These are phyloP conservation scores for Onychomys leucogaster DNA, from an alignment of 2,797 vertebrate genomes.

Conservation along the genomic window DNA sequence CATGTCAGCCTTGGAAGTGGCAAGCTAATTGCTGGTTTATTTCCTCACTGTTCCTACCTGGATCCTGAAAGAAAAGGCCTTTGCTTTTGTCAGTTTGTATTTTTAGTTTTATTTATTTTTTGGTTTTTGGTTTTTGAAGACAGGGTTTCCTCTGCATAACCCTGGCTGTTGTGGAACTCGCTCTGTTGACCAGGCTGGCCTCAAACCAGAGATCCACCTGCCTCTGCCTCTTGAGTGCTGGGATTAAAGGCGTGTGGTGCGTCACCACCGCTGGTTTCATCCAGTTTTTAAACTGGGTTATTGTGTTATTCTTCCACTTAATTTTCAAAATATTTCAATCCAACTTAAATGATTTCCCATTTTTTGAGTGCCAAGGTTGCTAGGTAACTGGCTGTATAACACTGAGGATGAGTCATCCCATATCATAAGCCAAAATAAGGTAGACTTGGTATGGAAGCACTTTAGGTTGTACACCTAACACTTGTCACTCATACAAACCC, in stretches of 20 bases:
- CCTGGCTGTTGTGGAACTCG: background rate
- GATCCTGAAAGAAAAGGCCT: constrained; percentile 41
- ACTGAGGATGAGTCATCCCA: constrained; percentile 30
- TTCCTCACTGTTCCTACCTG: constrained; percentile 27
- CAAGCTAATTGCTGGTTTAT: constrained; percentile 48
- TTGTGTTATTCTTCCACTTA: constrained; percentile 54
- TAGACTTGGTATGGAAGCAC: constrained; percentile 20
- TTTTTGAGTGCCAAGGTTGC: constrained; percentile 74
- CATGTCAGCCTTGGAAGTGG: constrained; percentile 57
- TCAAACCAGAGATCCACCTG: background rate
- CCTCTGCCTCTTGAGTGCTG: background rate
- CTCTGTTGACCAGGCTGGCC: background rate
- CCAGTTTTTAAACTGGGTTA: constrained; percentile 66
- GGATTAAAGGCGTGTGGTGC: background rate
- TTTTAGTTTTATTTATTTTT: background rate
- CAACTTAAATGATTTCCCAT: constrained; percentile 52
- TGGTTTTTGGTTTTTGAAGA: background rate
- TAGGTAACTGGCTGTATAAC: constrained; percentile 45
- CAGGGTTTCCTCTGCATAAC: background rate
- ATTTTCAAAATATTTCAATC: constrained; percentile 61
- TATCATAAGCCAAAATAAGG: constrained; percentile 51
- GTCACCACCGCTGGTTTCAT: background rate
- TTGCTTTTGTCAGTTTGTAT: background rate
- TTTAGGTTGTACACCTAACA: background rate
- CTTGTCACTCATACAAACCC: background rate